These are phyloP conservation scores for Tricholaema leucomelas DNA, from an alignment of 2,113 vertebrate genomes.

Conservation along the genomic window DNA sequence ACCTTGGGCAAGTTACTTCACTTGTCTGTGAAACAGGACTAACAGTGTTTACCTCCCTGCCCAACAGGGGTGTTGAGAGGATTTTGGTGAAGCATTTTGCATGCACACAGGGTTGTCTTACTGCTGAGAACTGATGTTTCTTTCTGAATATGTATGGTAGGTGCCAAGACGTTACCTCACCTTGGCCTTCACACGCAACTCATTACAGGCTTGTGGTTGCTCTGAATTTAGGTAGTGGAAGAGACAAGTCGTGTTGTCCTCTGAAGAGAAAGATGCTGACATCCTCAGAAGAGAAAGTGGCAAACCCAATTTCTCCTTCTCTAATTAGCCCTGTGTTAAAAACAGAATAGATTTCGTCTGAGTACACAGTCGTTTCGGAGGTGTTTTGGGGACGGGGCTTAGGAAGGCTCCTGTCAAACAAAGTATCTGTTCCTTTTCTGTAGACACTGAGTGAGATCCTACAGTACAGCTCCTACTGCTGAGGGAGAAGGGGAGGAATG, in stretches of 20 bases:
- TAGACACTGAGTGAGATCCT: neutral
- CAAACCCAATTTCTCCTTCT: constrained; percentile 5
- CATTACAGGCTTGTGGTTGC: neutral
- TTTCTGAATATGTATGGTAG: constrained; percentile 30
- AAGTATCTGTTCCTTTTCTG: neutral
- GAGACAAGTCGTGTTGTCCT: constrained; percentile 13
- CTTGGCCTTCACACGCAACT: constrained; percentile 11
- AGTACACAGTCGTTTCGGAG: neutral
- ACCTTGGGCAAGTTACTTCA: neutral
- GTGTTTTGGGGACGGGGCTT: neutral
- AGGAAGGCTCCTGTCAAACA: neutral
- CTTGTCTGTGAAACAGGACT: neutral
- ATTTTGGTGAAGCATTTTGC: neutral
- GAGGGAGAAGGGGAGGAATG: neutral
- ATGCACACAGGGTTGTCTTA: neutral
- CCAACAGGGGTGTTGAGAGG: neutral
- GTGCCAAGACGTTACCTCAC: constrained; percentile 22
- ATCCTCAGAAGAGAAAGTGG: constrained; percentile 32
- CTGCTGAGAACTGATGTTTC: constrained; percentile 40
- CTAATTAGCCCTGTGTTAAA: neutral
- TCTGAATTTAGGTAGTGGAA: constrained; percentile 17
- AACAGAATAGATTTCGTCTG: neutral
- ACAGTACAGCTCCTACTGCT: neutral
- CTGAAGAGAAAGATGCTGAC: neutral
- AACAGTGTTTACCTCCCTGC: neutral